Percentiles rank a stretch among this genome's conserved stretches.
Conservation (phyloP, 2,888 invertebrate genomes). For the Priocnemis perturbator region DNA sequence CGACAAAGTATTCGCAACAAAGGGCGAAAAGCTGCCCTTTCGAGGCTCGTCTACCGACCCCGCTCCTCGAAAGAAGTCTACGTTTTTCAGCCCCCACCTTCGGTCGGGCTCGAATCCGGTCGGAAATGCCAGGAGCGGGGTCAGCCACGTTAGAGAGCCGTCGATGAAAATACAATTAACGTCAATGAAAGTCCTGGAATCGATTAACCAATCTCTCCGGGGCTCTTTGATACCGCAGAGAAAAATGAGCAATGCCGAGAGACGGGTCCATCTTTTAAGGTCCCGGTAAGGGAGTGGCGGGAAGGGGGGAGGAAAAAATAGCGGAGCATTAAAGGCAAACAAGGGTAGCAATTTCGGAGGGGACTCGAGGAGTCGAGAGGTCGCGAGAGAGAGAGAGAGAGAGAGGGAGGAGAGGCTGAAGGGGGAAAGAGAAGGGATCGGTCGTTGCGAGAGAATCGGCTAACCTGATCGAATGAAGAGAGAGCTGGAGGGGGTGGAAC, state of each 20-base stretch:
- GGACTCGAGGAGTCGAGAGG: slow-evolving; percentile 68
- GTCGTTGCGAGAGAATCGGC: slow-evolving; percentile 30
- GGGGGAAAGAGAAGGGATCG: slow-evolving; percentile 31
- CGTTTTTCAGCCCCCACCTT: slow-evolving; percentile 26
- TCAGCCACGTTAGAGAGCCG: too few species aligned
- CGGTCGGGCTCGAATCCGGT: too few species aligned
- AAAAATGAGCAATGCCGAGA: slow-evolving; percentile 46
- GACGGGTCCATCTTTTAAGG: slow-evolving; percentile 42
- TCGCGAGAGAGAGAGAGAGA: slow-evolving; percentile 51
- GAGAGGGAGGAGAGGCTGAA: slow-evolving; percentile 37
- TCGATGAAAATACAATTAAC: slow-evolving; percentile 7
- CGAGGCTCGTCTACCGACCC: slow-evolving; percentile 46
- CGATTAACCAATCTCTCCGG: not conserved
- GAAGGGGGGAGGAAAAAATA: slow-evolving; percentile 62
- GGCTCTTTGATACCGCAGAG: not conserved
- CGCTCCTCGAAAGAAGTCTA: slow-evolving; percentile 50
- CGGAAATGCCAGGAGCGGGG: too few species aligned
- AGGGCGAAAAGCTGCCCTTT: slow-evolving; percentile 56
- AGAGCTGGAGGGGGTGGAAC: slow-evolving; percentile 22
- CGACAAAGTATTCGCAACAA: slow-evolving; percentile 70
- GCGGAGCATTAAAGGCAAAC: slow-evolving; percentile 72
- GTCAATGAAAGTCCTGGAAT: not conserved
- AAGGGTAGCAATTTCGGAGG: slow-evolving; percentile 71
- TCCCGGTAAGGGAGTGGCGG: slow-evolving; percentile 21
- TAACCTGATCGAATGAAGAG: slow-evolving; percentile 25